A percentile compares a stretch with the other conserved stretches of the same genome.
phyloP scores from a whole-genome alignment of 2,797 vertebrate genomes.

The Oreochromis mossambicus region DNA sequence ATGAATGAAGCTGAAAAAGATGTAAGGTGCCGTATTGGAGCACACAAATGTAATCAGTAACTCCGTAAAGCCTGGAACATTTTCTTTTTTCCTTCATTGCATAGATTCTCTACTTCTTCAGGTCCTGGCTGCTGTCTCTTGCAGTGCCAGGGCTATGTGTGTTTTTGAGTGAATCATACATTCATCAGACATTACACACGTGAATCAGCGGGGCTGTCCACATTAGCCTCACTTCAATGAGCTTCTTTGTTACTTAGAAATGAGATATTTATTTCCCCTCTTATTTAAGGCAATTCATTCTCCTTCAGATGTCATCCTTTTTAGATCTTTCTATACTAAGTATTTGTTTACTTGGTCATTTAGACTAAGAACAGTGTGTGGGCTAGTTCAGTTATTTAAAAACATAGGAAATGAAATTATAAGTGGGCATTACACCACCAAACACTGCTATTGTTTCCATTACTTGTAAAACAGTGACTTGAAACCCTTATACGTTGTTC shows the following conservation, averaged over 20 bases:
- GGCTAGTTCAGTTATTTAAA: not conserved
- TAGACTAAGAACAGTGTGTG: not conserved
- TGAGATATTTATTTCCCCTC: not conserved
- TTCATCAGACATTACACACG: slow-evolving; percentile 34
- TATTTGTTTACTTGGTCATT: not conserved
- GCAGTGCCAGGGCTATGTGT: not conserved
- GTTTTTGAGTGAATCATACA: slow-evolving; percentile 18
- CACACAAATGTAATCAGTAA: not conserved
- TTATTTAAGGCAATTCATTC: not conserved
- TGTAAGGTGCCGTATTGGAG: not conserved
- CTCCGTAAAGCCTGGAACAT: not conserved
- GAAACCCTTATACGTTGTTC: not conserved
- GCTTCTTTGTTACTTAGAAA: slow-evolving; percentile 23
- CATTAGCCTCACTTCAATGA: slow-evolving; percentile 8
- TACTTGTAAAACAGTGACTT: not conserved
- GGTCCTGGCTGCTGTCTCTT: slow-evolving; percentile 3
- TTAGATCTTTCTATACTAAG: not conserved
- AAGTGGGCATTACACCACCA: not conserved
- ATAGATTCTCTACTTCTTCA: not conserved
- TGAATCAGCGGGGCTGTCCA: not conserved
- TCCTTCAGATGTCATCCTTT: not conserved
- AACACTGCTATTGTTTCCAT: not conserved
- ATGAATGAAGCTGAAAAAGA: not conserved
- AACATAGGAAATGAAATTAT: not conserved
- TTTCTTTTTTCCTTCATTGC: not conserved